These are phyloP conservation scores for Acromyrmex charruanus DNA, from an alignment of 1,140 invertebrate genomes.

Conservation along the genomic window DNA sequence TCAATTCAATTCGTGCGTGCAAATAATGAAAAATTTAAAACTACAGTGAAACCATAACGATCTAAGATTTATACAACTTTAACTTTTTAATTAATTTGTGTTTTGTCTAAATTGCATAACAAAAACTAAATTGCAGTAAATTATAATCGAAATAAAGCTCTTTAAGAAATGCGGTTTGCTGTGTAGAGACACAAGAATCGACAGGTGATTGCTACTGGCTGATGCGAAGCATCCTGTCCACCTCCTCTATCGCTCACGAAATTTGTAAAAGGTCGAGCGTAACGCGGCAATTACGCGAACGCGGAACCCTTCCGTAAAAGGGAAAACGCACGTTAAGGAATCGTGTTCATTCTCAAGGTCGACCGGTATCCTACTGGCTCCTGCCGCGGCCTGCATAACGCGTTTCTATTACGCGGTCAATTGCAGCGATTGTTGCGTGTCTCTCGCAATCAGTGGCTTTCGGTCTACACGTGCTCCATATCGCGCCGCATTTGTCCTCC, in stretches of 20 bases:
- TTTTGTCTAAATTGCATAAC: background rate
- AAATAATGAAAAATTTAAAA: background rate
- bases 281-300: slow-evolving; percentile 75
- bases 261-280: slow-evolving; percentile 53
- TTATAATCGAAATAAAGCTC: background rate
- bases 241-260: slow-evolving; percentile 35
- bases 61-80: background rate
- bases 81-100: background rate
- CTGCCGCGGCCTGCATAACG: slow-evolving; percentile 79
- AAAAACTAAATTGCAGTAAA: background rate
- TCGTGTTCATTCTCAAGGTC: slow-evolving; percentile 81
- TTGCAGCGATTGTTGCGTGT: slow-evolving; percentile 81
- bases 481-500: slow-evolving; percentile 49
- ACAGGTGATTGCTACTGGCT: background rate
- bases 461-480: slow-evolving; percentile 62
- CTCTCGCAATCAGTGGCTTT: slow-evolving; percentile 75
- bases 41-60: slow-evolving; percentile 16
- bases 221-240: background rate
- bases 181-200: background rate
- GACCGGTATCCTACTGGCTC: slow-evolving; percentile 79
- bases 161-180: background rate
- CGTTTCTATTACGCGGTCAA: slow-evolving; percentile 83
- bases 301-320: slow-evolving; percentile 79
- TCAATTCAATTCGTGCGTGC: background rate
- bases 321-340: slow-evolving; percentile 79